phyloP scores from a whole-genome alignment of 2,888 invertebrate species.

The Syrista parreyssii region DNA sequence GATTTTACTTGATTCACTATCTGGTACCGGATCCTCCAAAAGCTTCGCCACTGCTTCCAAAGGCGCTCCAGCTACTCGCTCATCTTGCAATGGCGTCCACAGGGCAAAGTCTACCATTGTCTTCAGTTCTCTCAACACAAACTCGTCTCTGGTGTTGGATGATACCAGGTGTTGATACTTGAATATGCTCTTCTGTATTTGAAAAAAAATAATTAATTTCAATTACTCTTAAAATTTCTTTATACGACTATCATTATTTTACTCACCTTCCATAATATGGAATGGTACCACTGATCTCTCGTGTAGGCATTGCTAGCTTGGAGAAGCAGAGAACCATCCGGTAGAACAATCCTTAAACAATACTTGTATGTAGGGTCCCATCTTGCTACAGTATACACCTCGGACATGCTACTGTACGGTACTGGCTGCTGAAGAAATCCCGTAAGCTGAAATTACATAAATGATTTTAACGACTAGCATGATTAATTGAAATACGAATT shows the following conservation, averaged over 20 bases:
- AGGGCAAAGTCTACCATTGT: slow-evolving; percentile 82
- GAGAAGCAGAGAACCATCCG: slow-evolving; percentile 78
- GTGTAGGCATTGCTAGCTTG: slow-evolving; percentile 83
- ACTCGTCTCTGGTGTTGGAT: slow-evolving; percentile 76
- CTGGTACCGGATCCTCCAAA: slow-evolving; percentile 68
- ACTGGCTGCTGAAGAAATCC: slow-evolving; percentile 76
- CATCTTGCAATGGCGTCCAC: slow-evolving; percentile 82
- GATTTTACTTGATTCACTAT: neutral
- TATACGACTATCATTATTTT: neutral
- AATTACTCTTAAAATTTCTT: neutral
- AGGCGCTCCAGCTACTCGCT: slow-evolving; percentile 78
- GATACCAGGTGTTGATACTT: slow-evolving; percentile 78
- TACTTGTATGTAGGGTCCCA: slow-evolving; percentile 86
- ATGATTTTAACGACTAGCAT: neutral
- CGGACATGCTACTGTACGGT: slow-evolving; percentile 80
- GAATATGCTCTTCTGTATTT: slow-evolving; percentile 78
- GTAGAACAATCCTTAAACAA: slow-evolving; percentile 81
- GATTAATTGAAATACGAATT: neutral
- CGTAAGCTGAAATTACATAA: slow-evolving; percentile 68
- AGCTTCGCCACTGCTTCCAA: slow-evolving; percentile 79
- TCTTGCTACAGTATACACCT: slow-evolving; percentile 80
- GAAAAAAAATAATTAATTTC: slow-evolving; percentile 6
- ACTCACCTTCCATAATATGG: slow-evolving; percentile 82
- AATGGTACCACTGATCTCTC: slow-evolving; percentile 86
- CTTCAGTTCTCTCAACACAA: slow-evolving; percentile 81